These are phyloP conservation scores for Sycon ciliatum DNA, from an alignment of 37 sponge, comb jelly and placozoan genomes.

Conservation along the genomic window DNA sequence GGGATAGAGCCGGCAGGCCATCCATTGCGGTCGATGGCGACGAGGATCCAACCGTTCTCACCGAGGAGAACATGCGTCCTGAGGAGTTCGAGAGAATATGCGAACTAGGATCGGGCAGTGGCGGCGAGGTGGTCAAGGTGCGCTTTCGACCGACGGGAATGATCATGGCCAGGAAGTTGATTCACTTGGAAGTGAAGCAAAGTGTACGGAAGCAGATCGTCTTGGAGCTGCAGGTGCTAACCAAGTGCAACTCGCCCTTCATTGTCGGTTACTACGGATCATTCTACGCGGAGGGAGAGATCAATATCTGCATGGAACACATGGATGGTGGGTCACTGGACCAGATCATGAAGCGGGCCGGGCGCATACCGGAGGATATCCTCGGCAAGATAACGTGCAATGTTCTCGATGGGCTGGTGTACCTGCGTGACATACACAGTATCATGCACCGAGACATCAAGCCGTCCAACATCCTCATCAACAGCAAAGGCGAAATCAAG, in stretches of 20 bases:
- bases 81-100: not conserved
- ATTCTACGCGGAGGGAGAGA: slow-evolving; percentile 73
- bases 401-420: slow-evolving; percentile 71
- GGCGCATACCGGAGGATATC: slow-evolving; percentile 14
- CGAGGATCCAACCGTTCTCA: too few species aligned
- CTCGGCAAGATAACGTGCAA: slow-evolving; percentile 14
- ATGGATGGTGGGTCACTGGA: slow-evolving; percentile 98
- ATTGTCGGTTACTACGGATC: slow-evolving; percentile 91
- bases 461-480: slow-evolving; percentile 91
- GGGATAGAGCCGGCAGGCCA: too few species aligned
- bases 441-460: slow-evolving; percentile 96
- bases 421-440: slow-evolving; percentile 61
- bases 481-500: slow-evolving; percentile 83
- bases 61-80: not conserved
- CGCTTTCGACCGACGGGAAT: slow-evolving; percentile 62
- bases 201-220: slow-evolving; percentile 76
- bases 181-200: slow-evolving; percentile 85
- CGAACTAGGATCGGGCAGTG: slow-evolving; percentile 88
- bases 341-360: slow-evolving; percentile 57
- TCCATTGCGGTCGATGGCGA: too few species aligned
- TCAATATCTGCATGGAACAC: slow-evolving; percentile 91
- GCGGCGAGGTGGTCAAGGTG: slow-evolving; percentile 84
- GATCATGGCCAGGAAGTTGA: slow-evolving; percentile 92
- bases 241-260: slow-evolving; percentile 91
- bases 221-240: slow-evolving; percentile 79